Percentiles rank a stretch among this genome's conserved stretches.
phyloP scores from a whole-genome alignment of 2,113 vertebrate genomes.

The Chaetops frenatus region DNA sequence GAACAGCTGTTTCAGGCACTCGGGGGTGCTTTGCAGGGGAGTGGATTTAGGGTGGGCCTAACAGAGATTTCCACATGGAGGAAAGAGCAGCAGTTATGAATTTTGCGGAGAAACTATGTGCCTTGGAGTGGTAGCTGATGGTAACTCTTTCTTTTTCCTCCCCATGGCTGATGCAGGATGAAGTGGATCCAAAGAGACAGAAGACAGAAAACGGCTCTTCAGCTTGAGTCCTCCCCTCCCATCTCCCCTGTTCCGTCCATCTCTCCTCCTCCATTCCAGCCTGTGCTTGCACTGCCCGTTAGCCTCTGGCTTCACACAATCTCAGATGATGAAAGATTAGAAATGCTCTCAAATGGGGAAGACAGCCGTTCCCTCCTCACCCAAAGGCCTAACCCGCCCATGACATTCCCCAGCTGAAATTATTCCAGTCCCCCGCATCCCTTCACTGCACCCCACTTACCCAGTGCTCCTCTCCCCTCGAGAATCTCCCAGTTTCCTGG shows the following conservation, averaged over 20 bases:
- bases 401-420: not conserved
- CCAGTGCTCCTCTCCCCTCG: not conserved
- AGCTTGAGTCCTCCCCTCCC: slow-evolving; percentile 61
- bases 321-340: slow-evolving; percentile 49
- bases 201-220: slow-evolving; percentile 79
- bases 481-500: not conserved
- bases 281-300: slow-evolving; percentile 51
- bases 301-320: slow-evolving; percentile 55
- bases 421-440: not conserved
- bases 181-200: slow-evolving; percentile 79
- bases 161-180: slow-evolving; percentile 45
- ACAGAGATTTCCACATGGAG: not conserved
- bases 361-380: not conserved
- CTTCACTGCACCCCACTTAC: not conserved
- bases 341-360: slow-evolving; percentile 13
- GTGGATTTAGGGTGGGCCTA: not conserved
- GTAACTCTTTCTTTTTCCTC: not conserved
- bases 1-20: not conserved
- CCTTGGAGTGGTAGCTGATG: not conserved
- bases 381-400: not conserved
- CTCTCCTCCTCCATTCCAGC: slow-evolving; percentile 48
- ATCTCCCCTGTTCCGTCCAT: slow-evolving; percentile 32
- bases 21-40: not conserved
- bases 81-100: not conserved
- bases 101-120: not conserved